A percentile compares a stretch with the other conserved stretches of the same genome.
phyloP scores from a whole-genome alignment of 2,888 invertebrate genomes.

The Hirtodrosophila trivittata region DNA sequence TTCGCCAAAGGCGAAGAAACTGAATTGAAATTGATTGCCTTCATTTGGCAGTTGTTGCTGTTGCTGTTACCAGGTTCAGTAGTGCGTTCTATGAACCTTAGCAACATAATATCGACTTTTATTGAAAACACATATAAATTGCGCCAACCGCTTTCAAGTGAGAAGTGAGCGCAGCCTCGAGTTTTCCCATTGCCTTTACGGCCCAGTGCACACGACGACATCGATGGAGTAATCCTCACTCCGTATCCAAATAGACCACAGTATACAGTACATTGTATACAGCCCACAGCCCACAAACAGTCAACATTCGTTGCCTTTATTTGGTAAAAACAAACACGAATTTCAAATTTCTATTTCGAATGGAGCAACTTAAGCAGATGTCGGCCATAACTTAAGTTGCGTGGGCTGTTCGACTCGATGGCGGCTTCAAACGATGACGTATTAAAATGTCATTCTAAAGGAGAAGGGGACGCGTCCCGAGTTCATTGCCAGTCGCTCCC shows the following conservation, averaged over 20 bases:
- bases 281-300: neutral
- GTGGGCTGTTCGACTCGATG: constrained; percentile 51
- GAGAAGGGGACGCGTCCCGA: neutral
- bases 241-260: neutral
- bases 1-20: constrained; percentile 58
- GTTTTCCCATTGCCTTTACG: constrained; percentile 57
- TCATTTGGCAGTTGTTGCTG: constrained; percentile 50
- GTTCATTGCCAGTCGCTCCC: constrained; percentile 6
- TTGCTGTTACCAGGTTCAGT: constrained; percentile 65
- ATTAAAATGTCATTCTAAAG: constrained; percentile 66
- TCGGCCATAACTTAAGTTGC: constrained; percentile 72
- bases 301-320: constrained; percentile 33
- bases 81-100: constrained; percentile 74
- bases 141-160: constrained; percentile 55
- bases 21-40: constrained; percentile 78
- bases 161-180: constrained; percentile 34
- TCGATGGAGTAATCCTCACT: constrained; percentile 1
- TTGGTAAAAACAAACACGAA: constrained; percentile 75
- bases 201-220: constrained; percentile 55
- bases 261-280: too few relatives aligned
- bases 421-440: constrained; percentile 68
- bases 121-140: constrained; percentile 74
- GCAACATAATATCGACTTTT: constrained; percentile 70
- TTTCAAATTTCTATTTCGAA: constrained; percentile 60
- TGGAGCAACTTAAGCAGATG: constrained; percentile 65